phyloP scores from a whole-genome alignment of 2,113 vertebrate species.

The Isichthys henryi region DNA sequence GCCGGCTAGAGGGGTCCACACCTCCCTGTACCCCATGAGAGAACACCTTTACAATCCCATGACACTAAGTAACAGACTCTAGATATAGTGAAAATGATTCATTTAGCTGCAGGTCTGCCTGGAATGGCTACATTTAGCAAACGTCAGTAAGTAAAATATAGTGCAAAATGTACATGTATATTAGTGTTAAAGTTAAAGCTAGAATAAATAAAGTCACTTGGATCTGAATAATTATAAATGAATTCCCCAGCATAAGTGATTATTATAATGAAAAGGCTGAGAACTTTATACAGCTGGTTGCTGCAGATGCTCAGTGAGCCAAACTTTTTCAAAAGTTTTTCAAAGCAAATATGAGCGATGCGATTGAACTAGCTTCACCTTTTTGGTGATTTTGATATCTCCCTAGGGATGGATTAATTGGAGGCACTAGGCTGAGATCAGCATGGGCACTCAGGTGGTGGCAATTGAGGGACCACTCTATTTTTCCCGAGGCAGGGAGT shows the following conservation, averaged over 20 bases:
- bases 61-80: background rate
- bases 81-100: background rate
- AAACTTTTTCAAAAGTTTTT: background rate
- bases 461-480: background rate
- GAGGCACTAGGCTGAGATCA: background rate
- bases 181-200: background rate
- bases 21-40: background rate
- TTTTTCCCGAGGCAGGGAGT: background rate
- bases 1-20: background rate
- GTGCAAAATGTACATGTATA: background rate
- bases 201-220: background rate
- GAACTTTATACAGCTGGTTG: background rate
- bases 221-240: background rate
- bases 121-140: background rate
- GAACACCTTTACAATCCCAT: background rate
- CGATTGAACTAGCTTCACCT: background rate
- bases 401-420: background rate
- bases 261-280: background rate
- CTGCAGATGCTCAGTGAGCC: background rate
- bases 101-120: conserved; percentile 49
- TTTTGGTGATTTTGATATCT: background rate
- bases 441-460: background rate
- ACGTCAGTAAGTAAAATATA: background rate
- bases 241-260: background rate
- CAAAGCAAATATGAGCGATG: background rate